Evolutionary conservation across 2,888 invertebrate species (phyloP).

Genomic region (Caenorhabditis sp.): DNA sequence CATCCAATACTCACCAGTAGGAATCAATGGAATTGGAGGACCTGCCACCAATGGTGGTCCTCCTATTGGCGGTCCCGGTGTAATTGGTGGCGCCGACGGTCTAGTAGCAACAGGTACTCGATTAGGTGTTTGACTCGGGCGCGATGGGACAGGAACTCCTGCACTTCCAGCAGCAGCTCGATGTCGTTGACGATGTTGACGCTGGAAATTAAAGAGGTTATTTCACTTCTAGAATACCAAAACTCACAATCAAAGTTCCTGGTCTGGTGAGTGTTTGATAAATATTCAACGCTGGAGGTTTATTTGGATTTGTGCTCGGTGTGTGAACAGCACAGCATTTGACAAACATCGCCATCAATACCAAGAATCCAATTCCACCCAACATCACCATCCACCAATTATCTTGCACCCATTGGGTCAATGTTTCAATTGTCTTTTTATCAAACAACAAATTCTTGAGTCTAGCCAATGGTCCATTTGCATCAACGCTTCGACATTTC

Average conservation of each 20-base stretch:
- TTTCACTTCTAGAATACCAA: background rate
- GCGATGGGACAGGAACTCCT: conserved; percentile 3
- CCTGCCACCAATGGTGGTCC: conserved; percentile 8
- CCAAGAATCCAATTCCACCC: conserved; percentile 87
- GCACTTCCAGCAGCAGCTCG: conserved; percentile 46
- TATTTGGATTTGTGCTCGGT: conserved; percentile 96
- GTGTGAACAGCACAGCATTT: conserved; percentile 99
- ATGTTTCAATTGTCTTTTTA: conserved; percentile 62
- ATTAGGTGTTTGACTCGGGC: conserved; percentile 6
- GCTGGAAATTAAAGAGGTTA: conserved; percentile 20
- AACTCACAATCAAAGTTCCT: conserved; percentile 59
- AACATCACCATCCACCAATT: conserved; percentile 94
- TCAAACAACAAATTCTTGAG: conserved; percentile 77
- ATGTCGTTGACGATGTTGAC: conserved; percentile 50
- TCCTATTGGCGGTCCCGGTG: conserved; percentile 19
- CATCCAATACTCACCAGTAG: background rate
- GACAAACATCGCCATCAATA: conserved; percentile 96
- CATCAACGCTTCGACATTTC: conserved; percentile 96
- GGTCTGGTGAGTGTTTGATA: conserved; percentile 80
- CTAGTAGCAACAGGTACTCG: conserved; percentile 40
- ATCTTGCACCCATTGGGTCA: conserved; percentile 75
- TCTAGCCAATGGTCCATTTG: conserved; percentile 94
- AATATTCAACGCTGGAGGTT: conserved; percentile 89
- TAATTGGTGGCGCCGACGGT: conserved; percentile 51
- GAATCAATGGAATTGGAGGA: conserved; percentile 38